These are phyloP conservation scores for Lagopus muta DNA, from an alignment of 2,113 vertebrate species.

Conservation along the genomic window DNA sequence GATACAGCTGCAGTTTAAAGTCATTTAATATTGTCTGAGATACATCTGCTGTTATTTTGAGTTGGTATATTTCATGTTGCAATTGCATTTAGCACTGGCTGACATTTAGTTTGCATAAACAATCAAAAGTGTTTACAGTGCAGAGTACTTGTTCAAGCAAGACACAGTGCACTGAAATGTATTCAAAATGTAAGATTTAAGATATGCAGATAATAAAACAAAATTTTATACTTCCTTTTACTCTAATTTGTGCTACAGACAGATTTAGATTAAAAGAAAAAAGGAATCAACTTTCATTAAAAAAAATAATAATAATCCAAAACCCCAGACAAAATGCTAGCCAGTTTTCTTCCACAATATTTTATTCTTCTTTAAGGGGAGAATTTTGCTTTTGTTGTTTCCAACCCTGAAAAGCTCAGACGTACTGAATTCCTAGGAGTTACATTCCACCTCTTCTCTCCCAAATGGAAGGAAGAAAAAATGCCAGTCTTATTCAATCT, in stretches of 20 bases:
- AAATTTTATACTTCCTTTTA: background rate
- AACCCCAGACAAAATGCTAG: background rate
- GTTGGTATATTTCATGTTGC: constrained; percentile 48
- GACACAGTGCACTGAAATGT: background rate
- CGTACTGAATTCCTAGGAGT: background rate
- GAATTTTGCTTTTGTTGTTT: background rate
- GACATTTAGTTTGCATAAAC: constrained; percentile 69
- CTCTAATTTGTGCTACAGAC: background rate
- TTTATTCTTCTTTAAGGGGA: background rate
- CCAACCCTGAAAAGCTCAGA: background rate
- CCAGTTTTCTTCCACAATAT: background rate
- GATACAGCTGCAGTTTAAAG: background rate
- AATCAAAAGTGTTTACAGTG: constrained; percentile 44
- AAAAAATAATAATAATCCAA: background rate
- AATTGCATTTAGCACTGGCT: constrained; percentile 53
- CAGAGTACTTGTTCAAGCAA: constrained; percentile 35
- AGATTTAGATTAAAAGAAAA: background rate
- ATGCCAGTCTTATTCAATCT: background rate
- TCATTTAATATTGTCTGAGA: constrained; percentile 23
- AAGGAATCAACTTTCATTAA: background rate
- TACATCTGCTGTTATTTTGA: constrained; percentile 45
- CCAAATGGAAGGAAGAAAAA: background rate
- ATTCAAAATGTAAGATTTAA: constrained; percentile 25
- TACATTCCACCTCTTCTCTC: background rate
- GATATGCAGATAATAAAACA: background rate